Evolutionary conservation across 1,140 invertebrate species (phyloP), one percentile per base, ranked within the genome.

Genomic region (Zaprionus capensis): DNA sequence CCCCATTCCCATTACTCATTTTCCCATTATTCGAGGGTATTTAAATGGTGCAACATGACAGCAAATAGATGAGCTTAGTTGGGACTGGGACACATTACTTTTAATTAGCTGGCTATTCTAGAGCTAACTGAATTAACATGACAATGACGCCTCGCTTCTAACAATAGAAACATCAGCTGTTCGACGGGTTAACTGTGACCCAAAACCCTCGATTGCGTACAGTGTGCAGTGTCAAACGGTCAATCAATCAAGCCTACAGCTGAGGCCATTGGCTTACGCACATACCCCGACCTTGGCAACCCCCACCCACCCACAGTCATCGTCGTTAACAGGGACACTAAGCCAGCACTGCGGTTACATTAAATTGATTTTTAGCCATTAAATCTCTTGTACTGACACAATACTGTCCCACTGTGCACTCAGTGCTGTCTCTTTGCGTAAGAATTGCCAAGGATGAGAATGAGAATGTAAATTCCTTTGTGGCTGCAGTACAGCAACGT

Each of bases 341-440:
- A 71, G 70, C 62, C 17, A 38, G 41, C n/a, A 24, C 53, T 31
- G 22, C n/a, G 53, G 26, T 56, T 34, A 46, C 71, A 71, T 78
- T 82, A 68, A 86, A 85, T 86, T 85, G 82, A 85, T 85, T 85
- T 84, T 86, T 76, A 85, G 79, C 71, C 61, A 14, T 63, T 63
- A 34, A 51, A 63, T 51, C 24, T 63, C 12, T 49, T 51, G 46
- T 24, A 51, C 46, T 22, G 20, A 24, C 17, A 51, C 46, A 5
- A 5, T 2, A 17, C 6, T 26, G 46, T 14, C 9, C 20, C 46
- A 51, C 20, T 51, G 20, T 24, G 46, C 20, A 51, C 7, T 17
- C 9, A 7, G 20, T 20, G 4, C 46, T 24, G 61, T 26, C 41
- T 34, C 5, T n/a, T 28, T 20, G 3, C 14, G 26, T n/a, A 41